Evolutionary conservation across 2,888 invertebrate species (phyloP), one percentile per base, ranked within the genome.

Genomic region (Chromoteleia sp.): DNA sequence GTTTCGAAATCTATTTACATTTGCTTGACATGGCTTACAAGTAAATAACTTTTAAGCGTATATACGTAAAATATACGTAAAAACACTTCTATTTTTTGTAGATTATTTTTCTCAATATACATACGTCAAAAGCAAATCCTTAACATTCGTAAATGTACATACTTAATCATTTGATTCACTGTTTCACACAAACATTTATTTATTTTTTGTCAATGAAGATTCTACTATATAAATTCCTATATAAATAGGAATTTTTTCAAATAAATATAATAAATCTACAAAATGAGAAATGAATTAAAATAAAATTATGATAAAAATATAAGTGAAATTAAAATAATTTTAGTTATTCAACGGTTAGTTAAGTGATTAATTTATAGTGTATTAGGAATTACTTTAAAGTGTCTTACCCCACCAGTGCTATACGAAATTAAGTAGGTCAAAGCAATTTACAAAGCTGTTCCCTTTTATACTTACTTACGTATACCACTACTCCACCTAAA

Each of bases 391-490:
- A 54, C 14, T 70, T 48, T 14, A 29, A 58, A 14, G 30, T 50
- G 15, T 41, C 78, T 65, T 63, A 65, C 73, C 67, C 58, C 67
- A 59, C 50, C 67, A 79, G 56, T 67, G 78, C 73, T 70, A 43
- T 33, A 73, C 36, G 48, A 33, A 56, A 68, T 65, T 68, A 74
- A 52, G 56, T 68, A 14, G 30, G 56, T 56, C 14, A 54, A 68
- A 74, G 73, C 68, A 52, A 70, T 74, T 74, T 74, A 80, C 70
- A 73, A 74, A 80, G 74, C 80, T 68, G 61, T 29, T 65, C 56
- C 41, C 54, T 59, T 30, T 74, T 41, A 56, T 74, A 74, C 68
- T 80, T 80, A 74, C 79, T 79, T 45, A 61, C 45, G 43, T 50
- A 70, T 52, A 74, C 29, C 50, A 58, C 39, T 73, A 71, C 36